phyloP scores from a whole-genome alignment of 1,140 invertebrate species.

The Zeugodacus cucurbitae region DNA sequence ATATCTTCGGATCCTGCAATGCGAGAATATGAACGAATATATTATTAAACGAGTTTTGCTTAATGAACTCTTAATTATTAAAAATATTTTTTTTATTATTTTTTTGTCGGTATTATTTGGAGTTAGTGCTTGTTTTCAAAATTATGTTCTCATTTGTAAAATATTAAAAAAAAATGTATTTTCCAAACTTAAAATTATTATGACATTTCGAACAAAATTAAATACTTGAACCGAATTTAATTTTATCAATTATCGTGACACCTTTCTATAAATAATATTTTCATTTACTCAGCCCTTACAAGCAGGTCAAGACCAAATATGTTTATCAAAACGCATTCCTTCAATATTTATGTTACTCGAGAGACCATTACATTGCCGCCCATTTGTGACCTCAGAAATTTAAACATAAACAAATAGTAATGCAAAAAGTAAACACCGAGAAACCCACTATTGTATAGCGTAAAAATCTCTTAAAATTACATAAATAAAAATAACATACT shows the following conservation, averaged over 20 bases:
- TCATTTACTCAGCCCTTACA: background rate
- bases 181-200: too few relatives aligned
- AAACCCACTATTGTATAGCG: background rate
- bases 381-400: background rate
- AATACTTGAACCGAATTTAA: too few relatives aligned
- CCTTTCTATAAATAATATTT: background rate
- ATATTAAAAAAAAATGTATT: too few relatives aligned
- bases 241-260: background rate
- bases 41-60: background rate
- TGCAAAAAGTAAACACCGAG: background rate
- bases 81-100: background rate
- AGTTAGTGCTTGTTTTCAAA: too few relatives aligned
- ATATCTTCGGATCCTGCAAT: slow-evolving; percentile 86
- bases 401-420: background rate
- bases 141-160: too few relatives aligned
- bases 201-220: too few relatives aligned
- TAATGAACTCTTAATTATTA: background rate
- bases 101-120: too few relatives aligned
- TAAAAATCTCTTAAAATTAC: background rate
- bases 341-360: too few relatives aligned
- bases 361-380: too few relatives aligned
- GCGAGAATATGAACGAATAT: slow-evolving; percentile 22
- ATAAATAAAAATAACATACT: background rate
- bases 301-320: background rate
- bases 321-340: background rate